Evolutionary conservation across 2,888 invertebrate genomes (phyloP).

Genomic region (Dysmachus trigonus): DNA sequence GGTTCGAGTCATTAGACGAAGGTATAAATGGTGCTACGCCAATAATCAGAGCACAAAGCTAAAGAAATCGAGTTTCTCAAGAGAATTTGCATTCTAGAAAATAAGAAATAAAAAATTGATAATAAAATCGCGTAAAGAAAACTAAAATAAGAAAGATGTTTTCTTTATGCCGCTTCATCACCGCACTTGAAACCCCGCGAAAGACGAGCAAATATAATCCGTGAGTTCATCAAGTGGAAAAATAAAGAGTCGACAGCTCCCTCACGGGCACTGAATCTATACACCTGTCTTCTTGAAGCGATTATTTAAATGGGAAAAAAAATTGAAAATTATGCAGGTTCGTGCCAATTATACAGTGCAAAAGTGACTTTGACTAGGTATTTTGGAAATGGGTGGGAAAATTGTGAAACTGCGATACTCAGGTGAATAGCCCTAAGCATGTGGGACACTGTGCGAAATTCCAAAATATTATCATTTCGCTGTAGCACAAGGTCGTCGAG

Average conservation of each 20-base stretch:
- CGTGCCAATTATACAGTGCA: not conserved
- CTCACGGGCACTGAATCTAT: not conserved
- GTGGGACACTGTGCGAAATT: not conserved
- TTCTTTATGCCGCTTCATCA: not conserved
- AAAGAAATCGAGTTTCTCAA: not conserved
- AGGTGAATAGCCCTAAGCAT: not conserved
- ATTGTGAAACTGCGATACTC: not conserved
- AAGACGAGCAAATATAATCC: not conserved
- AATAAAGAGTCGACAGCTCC: not conserved
- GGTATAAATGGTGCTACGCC: not conserved
- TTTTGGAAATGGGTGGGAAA: not conserved
- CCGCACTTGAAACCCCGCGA: not conserved
- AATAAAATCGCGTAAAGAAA: not conserved
- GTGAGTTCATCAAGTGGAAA: not conserved
- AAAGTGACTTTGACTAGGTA: not conserved
- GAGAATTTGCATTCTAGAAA: not conserved
- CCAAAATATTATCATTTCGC: not conserved
- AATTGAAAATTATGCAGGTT: not conserved
- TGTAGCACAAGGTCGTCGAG: not conserved
- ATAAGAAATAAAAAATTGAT: not conserved
- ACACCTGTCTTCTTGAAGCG: not conserved
- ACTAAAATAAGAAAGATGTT: not conserved
- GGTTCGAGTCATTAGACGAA: not conserved
- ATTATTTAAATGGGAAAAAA: not conserved
- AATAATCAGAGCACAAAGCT: not conserved